Percentiles rank a stretch among this genome's conserved stretches.
phyloP scores from a whole-genome alignment of 1,140 invertebrate genomes.

The Drosophila virilis region DNA sequence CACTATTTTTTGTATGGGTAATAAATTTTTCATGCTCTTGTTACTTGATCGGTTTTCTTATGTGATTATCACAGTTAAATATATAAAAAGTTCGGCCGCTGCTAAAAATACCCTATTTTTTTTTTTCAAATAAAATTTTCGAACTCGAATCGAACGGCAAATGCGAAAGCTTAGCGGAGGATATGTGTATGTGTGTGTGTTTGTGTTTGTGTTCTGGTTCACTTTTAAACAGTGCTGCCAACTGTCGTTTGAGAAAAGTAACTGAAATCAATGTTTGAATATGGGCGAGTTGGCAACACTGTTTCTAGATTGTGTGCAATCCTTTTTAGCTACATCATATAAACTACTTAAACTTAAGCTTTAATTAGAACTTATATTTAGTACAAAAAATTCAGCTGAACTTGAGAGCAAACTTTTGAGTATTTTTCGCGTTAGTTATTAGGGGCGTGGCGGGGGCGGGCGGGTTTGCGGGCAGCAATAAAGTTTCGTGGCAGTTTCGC shows the following conservation, averaged over 20 bases:
- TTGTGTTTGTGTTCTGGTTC: conserved; percentile 30
- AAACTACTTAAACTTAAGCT: conserved; percentile 69
- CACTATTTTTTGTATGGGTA: conserved; percentile 35
- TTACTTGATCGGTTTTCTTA: conserved; percentile 51
- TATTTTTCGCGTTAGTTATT: conserved; percentile 61
- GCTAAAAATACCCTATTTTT: conserved; percentile 69
- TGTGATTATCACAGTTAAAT: conserved; percentile 82
- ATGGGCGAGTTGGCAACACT: too few species aligned
- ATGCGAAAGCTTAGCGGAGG: conserved; percentile 34
- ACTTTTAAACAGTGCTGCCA: conserved; percentile 26
- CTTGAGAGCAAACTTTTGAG: conserved; percentile 67
- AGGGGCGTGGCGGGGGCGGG: not conserved
- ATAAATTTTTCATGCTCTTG: conserved; percentile 29
- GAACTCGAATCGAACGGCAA: conserved; percentile 29
- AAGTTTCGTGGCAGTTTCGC: conserved; percentile 56
- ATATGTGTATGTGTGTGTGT: conserved; percentile 16
- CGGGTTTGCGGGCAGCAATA: conserved; percentile 22
- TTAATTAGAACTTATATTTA: conserved; percentile 70
- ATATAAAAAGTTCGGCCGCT: conserved; percentile 66
- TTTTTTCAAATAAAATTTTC: conserved; percentile 31
- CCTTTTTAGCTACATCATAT: conserved; percentile 75
- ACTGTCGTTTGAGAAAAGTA: too few species aligned
- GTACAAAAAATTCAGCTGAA: conserved; percentile 71
- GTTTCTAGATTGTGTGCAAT: conserved; percentile 22
- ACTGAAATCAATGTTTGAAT: too few species aligned